Percentiles rank a stretch among this genome's conserved stretches.
These are phyloP conservation scores for Battus philenor DNA, from an alignment of 1,140 invertebrate genomes.

Conservation along the genomic window DNA sequence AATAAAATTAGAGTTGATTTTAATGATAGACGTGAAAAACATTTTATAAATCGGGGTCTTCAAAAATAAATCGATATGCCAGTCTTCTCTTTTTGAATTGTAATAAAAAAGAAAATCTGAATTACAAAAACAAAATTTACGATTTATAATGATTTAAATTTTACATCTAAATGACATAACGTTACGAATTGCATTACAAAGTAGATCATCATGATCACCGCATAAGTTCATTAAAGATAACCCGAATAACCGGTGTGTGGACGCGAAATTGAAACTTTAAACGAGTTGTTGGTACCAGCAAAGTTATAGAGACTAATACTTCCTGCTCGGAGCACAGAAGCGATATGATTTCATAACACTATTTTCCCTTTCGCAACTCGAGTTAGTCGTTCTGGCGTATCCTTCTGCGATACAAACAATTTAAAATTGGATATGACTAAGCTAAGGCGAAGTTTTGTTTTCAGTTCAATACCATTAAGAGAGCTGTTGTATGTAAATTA, in stretches of 20 bases:
- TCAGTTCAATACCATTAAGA: too few species aligned
- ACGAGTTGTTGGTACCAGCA: conserved; percentile 51
- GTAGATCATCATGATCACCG: conserved; percentile 21
- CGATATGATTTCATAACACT: conserved; percentile 62
- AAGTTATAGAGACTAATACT: conserved; percentile 47
- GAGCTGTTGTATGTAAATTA: too few species aligned
- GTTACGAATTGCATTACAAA: conserved; percentile 1
- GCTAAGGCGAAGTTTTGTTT: not conserved
- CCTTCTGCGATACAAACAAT: conserved; percentile 36
- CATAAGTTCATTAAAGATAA: conserved; percentile 7
- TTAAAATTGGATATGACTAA: conserved; percentile 37
- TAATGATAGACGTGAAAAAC: too few species aligned
- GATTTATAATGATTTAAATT: not conserved
- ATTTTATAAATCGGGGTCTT: too few species aligned
- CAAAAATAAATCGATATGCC: not conserved
- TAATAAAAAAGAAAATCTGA: not conserved
- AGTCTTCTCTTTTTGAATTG: not conserved
- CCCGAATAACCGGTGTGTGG: conserved; percentile 18
- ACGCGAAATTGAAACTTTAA: conserved; percentile 44
- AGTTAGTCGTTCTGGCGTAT: conserved; percentile 38
- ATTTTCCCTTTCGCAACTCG: conserved; percentile 62
- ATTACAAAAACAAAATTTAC: not conserved
- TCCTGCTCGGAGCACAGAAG: conserved; percentile 51
- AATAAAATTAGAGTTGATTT: too few species aligned
- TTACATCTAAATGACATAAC: not conserved